Evolutionary conservation across 2,888 invertebrate species (phyloP), one percentile per base, ranked within the genome.

Genomic region (Prenolepis imparis): DNA sequence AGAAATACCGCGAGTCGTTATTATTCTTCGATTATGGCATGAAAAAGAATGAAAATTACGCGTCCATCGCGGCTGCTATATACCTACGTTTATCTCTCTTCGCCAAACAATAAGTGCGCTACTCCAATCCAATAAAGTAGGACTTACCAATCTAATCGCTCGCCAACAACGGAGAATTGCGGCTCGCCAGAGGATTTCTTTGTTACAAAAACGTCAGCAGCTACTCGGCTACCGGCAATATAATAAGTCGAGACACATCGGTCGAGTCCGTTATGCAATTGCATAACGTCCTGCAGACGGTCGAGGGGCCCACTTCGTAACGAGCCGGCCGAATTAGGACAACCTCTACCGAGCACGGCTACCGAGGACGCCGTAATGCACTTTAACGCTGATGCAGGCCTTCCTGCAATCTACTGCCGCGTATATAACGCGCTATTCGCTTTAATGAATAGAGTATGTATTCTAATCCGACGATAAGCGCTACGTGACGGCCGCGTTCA

Each of bases 241-340:
- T 89, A 84, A 87, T 86, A 81, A 85, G 67, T 75, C 61, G 75
- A 80, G 85, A 84, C 21, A 44, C 48, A 41, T 70, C n/a, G 57
- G 32, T 78, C 68, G 41, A 84, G 82, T 89, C 89, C 88, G 89
- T 89, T 89, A 89, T 83, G 88, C 86, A 89, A 89, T 84, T 55
- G 64, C 59, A 39, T 52, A 52, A 52, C 73, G 77, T 84, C 84
- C 83, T 72, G 86, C 28, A 48, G 64, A 80, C 72, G 64, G 24
- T 21, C n/a, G 21, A 36, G 55, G 36, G 55, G 39, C 12, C 83
- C 70, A 44, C 64, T 72, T 72, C 57, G 63, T 64, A 32, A 82
- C 36, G 36, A 63, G 28, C 32, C 82, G 78, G 39, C 59, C 77
- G 82, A 82, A 82, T 77, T 82, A 70, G 82, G 82, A 78, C 82